phyloP scores from a whole-genome alignment of 2,888 invertebrate species.

The Sarcophaga rosellei region DNA sequence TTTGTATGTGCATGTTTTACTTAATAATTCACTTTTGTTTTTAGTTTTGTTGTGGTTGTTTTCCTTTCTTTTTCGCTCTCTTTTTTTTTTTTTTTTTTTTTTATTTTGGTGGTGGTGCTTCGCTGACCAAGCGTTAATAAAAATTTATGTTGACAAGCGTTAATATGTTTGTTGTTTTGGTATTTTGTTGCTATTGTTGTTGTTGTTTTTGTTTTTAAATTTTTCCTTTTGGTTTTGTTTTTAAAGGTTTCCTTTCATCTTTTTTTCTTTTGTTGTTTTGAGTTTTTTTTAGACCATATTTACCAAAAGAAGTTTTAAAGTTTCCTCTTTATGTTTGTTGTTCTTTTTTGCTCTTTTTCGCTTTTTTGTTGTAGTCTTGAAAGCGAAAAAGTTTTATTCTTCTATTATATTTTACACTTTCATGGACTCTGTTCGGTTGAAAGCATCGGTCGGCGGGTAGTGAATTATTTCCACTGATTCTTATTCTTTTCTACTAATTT shows the following conservation, averaged over 20 bases:
- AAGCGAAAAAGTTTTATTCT: conserved; percentile 26
- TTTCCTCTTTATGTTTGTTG: neutral
- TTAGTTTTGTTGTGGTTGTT: neutral
- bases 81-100: conserved; percentile 10
- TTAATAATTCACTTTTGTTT: neutral
- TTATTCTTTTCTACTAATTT: conserved; percentile 18
- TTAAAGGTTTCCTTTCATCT: neutral
- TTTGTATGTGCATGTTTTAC: neutral
- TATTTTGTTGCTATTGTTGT: conserved; percentile 37
- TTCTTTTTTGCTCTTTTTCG: neutral
- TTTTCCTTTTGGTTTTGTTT: neutral
- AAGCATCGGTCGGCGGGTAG: neutral
- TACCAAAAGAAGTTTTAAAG: neutral
- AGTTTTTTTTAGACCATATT: neutral
- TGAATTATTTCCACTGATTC: neutral
- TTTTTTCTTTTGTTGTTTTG: neutral
- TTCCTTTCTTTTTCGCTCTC: neutral
- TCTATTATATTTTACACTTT: neutral
- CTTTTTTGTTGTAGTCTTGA: conserved; percentile 7
- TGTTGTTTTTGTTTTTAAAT: neutral
- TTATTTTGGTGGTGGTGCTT: conserved; percentile 38
- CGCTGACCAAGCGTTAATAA: conserved; percentile 52
- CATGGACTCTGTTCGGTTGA: neutral
- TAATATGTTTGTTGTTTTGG: conserved; percentile 45
- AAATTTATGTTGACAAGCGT: conserved; percentile 51